Evolutionary conservation across 2,888 invertebrate genomes (phyloP), one percentile per base, ranked within the genome.

Genomic region (Cryptocephalus primarius): DNA sequence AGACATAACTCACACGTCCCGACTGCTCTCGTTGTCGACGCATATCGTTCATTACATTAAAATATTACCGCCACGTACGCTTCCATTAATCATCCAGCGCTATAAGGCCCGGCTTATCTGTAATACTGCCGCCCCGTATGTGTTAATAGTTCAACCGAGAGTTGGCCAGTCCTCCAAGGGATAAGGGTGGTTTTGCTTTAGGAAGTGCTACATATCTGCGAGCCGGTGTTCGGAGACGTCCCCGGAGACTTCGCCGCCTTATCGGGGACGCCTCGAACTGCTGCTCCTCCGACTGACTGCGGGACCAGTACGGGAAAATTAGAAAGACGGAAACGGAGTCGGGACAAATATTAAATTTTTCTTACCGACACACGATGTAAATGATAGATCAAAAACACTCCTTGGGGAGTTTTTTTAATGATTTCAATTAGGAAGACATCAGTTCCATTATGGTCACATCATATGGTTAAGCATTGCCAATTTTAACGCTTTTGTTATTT

Each of bases 141-240:
- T 63, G 65, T 66, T 65, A 65, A 66, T 64, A 65, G 64, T 62
- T 58, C 60, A 58, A 58, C 57, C 51, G 62, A 60, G 63, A 62
- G 55, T 60, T 55, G 51, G 47, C 54, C 53, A 50, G 53, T 53
- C 55, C 61, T 58, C 60, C 54, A 52, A 60, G 61, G 63, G 56
- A 54, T 54, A 58, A 60, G 61, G 61, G 58, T 51, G 61, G 60
- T 60, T 60, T 64, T 60, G 61, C 61, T 62, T 61, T 62, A 66
- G 65, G 66, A 66, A 67, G 65, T 66, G 67, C 58, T 68, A 67
- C 68, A 67, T 65, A 65, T 67, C 66, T 67, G 66, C 61, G 58
- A 59, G 63, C 58, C 64, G 60, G 60, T 65, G 67, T 66, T 66
- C 60, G 51, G 36, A 36, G 36, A 48, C 52, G 58, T 66, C 66